These are phyloP conservation scores for Paratilapia polleni DNA, from an alignment of 2,113 vertebrate species.

Conservation along the genomic window DNA sequence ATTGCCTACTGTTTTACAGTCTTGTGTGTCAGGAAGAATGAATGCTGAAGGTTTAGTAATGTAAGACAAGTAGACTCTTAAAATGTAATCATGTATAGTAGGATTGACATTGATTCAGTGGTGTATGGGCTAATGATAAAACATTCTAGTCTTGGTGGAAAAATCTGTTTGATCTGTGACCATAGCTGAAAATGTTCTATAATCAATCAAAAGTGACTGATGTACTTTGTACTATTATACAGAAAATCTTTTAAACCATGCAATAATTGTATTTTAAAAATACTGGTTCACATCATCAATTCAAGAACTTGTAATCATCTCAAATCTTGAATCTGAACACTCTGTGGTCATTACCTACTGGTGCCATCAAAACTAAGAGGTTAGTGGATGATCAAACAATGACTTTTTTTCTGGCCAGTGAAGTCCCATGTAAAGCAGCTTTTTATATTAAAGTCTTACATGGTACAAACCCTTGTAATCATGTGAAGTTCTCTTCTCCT, in stretches of 20 bases:
- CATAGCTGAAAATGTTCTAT: not conserved
- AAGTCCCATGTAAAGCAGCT: not conserved
- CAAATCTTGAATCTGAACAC: not conserved
- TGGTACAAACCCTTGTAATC: not conserved
- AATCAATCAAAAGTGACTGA: too few species aligned
- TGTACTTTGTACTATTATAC: too few species aligned
- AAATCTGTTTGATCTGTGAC: too few species aligned
- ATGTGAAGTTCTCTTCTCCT: not conserved
- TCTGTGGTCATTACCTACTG: not conserved
- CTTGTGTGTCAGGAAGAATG: conserved; percentile 11
- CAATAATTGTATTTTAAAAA: not conserved
- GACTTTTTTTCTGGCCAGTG: not conserved
- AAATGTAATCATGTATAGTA: not conserved
- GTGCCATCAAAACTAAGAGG: not conserved
- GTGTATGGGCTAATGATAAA: not conserved
- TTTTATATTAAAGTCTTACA: conserved; percentile 1
- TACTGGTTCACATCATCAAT: not conserved
- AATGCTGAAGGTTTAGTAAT: conserved; percentile 6
- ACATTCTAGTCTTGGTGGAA: not conserved
- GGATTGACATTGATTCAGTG: not conserved
- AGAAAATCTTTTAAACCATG: not conserved
- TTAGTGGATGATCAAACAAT: not conserved
- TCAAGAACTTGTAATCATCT: not conserved
- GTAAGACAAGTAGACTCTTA: not conserved
- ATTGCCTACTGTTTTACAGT: conserved; percentile 13